Conservation (phyloP, 2,888 invertebrate genomes). For the Ptychoptera contaminata region DNA sequence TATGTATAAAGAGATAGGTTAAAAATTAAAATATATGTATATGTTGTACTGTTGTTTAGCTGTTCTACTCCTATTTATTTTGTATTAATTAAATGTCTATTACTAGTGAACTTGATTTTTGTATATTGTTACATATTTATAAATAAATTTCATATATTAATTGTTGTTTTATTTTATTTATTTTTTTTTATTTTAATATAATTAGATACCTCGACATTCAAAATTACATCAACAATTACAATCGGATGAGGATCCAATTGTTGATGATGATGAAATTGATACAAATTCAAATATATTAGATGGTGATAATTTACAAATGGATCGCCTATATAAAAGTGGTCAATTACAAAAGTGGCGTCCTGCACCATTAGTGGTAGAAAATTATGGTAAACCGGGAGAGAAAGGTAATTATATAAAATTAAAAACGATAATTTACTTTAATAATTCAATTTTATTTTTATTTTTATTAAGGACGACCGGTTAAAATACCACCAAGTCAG, state of each 20-base stretch:
- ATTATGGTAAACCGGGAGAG: conserved; percentile 69
- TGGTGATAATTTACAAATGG: conserved; percentile 23
- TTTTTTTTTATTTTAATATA: too few species aligned
- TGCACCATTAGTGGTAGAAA: conserved; percentile 51
- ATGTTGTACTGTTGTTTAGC: too few species aligned
- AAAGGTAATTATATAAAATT: conserved; percentile 44
- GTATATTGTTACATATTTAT: too few species aligned
- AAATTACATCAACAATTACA: too few species aligned
- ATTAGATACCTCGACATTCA: too few species aligned
- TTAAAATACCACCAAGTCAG: conserved; percentile 72
- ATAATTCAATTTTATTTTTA: conserved; percentile 2
- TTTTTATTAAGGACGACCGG: conserved; percentile 47
- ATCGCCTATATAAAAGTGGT: conserved; percentile 27
- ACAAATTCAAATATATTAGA: conserved; percentile 26
- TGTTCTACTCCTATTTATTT: too few species aligned
- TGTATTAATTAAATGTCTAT: too few species aligned
- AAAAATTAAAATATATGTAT: too few species aligned
- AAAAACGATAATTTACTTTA: not conserved
- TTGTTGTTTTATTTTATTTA: too few species aligned
- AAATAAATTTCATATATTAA: too few species aligned
- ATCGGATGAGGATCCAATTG: conserved; percentile 24
- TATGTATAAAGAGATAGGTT: too few species aligned
- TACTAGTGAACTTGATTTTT: too few species aligned
- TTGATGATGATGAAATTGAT: conserved; percentile 31
- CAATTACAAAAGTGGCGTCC: conserved; percentile 55